Evolutionary conservation across 2,888 invertebrate genomes (phyloP).

Genomic region (Cepaea hortensis): DNA sequence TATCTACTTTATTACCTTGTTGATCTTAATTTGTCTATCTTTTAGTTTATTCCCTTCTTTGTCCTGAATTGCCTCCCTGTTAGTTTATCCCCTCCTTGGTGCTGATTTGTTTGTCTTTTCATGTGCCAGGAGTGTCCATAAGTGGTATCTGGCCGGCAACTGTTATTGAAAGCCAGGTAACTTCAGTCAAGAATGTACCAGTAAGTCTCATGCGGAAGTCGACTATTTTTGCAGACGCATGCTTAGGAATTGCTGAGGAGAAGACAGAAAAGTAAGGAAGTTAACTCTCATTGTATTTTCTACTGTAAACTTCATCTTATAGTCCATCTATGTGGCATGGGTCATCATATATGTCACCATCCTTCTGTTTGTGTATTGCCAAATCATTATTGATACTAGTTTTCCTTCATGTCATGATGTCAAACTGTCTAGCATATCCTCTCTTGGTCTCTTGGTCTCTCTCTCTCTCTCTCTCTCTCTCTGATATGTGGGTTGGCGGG

Average conservation of each 20-base stretch:
- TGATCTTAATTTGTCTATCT: too few species aligned
- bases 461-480: too few species aligned
- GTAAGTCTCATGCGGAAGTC: conserved; percentile 60
- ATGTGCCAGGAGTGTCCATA: conserved; percentile 61
- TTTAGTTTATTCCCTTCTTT: not conserved
- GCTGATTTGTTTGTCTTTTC: not conserved
- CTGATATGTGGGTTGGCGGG: too few species aligned
- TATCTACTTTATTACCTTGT: too few species aligned
- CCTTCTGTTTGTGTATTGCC: too few species aligned
- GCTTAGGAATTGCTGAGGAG: conserved; percentile 63
- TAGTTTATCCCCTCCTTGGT: not conserved
- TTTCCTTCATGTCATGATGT: too few species aligned
- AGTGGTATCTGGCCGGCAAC: conserved; percentile 69
- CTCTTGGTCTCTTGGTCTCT: too few species aligned
- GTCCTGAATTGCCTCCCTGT: not conserved
- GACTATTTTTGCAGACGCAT: conserved; percentile 70
- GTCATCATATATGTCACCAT: too few species aligned
- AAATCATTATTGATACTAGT: too few species aligned
- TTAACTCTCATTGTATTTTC: not conserved
- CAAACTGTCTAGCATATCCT: too few species aligned
- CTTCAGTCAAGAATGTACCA: conserved; percentile 59
- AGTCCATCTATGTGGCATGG: too few species aligned
- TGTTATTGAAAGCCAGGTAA: conserved; percentile 66
- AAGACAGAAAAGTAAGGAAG: conserved; percentile 58
- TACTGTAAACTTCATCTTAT: too few species aligned